Conservation (phyloP, 2,113 vertebrate genomes). For the Rhea pennata region DNA sequence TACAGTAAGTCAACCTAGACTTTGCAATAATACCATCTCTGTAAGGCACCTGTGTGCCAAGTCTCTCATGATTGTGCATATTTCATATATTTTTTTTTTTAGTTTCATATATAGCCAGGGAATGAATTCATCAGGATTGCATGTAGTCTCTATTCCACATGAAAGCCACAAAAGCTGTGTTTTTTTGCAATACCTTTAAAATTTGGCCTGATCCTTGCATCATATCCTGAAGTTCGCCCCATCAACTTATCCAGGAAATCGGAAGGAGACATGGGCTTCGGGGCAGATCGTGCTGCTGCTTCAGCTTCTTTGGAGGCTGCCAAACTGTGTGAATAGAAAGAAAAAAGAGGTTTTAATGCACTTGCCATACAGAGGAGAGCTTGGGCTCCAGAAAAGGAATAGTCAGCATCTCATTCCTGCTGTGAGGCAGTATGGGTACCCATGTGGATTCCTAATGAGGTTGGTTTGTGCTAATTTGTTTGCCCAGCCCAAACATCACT, state of each 20-base stretch:
- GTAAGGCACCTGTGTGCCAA: background rate
- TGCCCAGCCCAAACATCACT: constrained; percentile 60
- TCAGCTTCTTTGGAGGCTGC: constrained; percentile 94
- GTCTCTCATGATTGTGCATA: background rate
- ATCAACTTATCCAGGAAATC: constrained; percentile 99
- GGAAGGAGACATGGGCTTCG: constrained; percentile 94
- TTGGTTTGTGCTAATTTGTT: constrained; percentile 52
- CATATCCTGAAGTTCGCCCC: constrained; percentile 97
- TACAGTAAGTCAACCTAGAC: background rate
- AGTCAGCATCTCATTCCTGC: background rate
- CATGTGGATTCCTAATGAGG: constrained; percentile 53
- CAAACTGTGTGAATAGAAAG: constrained; percentile 79
- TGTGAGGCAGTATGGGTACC: constrained; percentile 1
- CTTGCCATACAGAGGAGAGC: background rate
- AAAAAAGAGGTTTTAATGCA: constrained; percentile 36
- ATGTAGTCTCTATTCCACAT: background rate
- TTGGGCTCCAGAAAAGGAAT: background rate
- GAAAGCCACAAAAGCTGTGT: background rate
- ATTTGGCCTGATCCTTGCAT: constrained; percentile 98
- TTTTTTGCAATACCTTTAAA: constrained; percentile 90
- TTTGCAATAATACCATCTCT: background rate
- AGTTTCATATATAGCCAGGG: background rate
- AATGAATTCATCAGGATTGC: background rate
- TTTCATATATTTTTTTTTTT: background rate
- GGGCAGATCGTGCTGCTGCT: constrained; percentile 90